These are phyloP conservation scores for Anthophora plumipes DNA, from an alignment of 2,888 invertebrate genomes.

Conservation along the genomic window DNA sequence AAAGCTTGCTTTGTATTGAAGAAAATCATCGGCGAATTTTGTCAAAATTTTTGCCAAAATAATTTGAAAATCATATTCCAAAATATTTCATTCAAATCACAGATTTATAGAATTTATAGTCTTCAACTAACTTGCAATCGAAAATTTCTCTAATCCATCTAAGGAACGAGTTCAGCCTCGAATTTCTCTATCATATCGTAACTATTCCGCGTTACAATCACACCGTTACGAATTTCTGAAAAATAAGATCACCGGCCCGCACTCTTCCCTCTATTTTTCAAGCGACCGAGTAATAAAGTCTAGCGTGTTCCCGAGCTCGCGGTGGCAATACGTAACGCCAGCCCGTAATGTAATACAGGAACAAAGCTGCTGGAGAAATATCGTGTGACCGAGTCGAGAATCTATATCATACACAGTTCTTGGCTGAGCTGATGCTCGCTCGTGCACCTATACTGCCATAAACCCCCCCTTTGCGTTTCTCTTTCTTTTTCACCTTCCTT, in stretches of 20 bases:
- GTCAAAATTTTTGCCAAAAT: no score
- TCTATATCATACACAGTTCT: conserved; percentile 75
- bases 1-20: no score
- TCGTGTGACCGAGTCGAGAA: conserved; percentile 76
- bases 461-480: conserved; percentile 10
- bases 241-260: conserved; percentile 25
- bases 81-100: no score
- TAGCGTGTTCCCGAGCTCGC: conserved; percentile 61
- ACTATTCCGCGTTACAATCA: no score
- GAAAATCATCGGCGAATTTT: no score
- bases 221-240: background rate
- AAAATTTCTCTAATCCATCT: no score
- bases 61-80: no score
- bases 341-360: conserved; percentile 77
- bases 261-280: conserved; percentile 53
- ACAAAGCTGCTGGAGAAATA: conserved; percentile 78
- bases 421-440: conserved; percentile 50
- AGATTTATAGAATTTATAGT: no score
- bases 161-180: no score
- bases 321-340: conserved; percentile 64
- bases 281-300: conserved; percentile 65
- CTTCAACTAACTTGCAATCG: no score
- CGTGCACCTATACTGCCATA: conserved; percentile 12
- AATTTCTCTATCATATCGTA: no score
- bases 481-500: conserved; percentile 2